These are phyloP conservation scores for Griposia aprilina DNA, from an alignment of 2,888 invertebrate species.

Conservation along the genomic window DNA sequence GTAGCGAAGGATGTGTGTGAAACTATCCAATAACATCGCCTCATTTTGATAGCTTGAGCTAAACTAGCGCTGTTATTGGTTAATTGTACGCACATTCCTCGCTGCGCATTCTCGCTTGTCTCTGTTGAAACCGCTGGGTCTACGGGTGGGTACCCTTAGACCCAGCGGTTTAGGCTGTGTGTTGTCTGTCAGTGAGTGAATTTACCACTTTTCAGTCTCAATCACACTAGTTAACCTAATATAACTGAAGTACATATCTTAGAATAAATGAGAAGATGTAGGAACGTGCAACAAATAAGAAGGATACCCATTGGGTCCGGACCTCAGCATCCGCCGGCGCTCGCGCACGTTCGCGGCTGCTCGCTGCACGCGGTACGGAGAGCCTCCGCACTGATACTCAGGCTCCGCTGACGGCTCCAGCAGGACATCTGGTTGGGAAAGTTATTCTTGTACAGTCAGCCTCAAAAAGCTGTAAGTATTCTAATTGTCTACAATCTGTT, in stretches of 20 bases:
- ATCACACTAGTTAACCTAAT: background rate
- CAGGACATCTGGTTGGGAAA: conserved; percentile 77
- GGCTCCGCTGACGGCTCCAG: conserved; percentile 89
- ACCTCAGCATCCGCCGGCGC: conserved; percentile 99
- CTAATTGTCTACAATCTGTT: background rate
- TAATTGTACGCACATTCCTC: no score
- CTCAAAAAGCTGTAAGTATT: background rate
- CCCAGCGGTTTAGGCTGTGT: no score
- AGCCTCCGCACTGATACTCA: conserved; percentile 91
- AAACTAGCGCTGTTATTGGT: no score
- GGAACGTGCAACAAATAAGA: conserved; percentile 70
- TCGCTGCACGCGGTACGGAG: conserved; percentile 96
- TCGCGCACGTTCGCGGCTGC: conserved; percentile 99
- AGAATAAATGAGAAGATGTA: conserved; percentile 13
- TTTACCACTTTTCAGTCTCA: background rate
- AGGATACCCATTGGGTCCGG: conserved; percentile 95
- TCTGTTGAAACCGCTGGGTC: no score
- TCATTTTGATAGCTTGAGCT: no score
- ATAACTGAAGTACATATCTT: background rate
- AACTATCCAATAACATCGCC: no score
- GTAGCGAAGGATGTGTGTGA: no score
- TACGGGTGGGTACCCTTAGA: no score
- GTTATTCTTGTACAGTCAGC: background rate
- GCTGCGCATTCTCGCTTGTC: no score
- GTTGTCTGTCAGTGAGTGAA: background rate